Percentiles rank a stretch among this genome's conserved stretches.
These are phyloP conservation scores for Zophobas atratus DNA, from an alignment of 1,140 invertebrate genomes.

Conservation along the genomic window DNA sequence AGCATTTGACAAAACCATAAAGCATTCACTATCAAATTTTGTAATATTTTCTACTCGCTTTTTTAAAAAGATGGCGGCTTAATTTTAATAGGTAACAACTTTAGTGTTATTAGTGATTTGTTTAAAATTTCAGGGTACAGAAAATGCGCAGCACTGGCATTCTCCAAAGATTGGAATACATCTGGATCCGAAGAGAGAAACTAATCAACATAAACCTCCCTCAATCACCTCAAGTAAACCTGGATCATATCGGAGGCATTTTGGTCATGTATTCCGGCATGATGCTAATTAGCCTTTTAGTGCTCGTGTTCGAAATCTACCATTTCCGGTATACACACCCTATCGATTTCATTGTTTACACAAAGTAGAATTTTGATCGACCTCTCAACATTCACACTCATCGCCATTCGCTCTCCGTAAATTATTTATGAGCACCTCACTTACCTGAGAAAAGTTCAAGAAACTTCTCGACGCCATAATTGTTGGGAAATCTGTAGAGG, in stretches of 20 bases:
- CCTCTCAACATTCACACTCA: too few species aligned
- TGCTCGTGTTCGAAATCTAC: constrained; percentile 57
- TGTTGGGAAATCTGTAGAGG: constrained; percentile 90
- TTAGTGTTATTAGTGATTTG: neutral
- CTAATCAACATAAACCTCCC: constrained; percentile 26
- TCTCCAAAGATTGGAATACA: constrained; percentile 58
- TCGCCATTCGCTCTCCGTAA: neutral
- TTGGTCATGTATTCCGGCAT: constrained; percentile 55
- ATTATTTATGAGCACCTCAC: constrained; percentile 54
- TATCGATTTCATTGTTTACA: constrained; percentile 2
- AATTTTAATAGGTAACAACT: neutral
- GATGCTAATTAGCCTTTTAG: constrained; percentile 55
- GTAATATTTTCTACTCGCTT: too few species aligned
- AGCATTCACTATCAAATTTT: too few species aligned
- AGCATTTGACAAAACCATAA: too few species aligned
- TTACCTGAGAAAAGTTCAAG: constrained; percentile 93
- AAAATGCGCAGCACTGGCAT: constrained; percentile 59
- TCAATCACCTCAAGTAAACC: constrained; percentile 57
- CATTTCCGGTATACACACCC: constrained; percentile 12
- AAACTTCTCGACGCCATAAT: constrained; percentile 96
- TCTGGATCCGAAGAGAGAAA: constrained; percentile 56
- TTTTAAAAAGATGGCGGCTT: too few species aligned
- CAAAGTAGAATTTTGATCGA: constrained; percentile 3
- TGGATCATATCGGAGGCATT: constrained; percentile 59
- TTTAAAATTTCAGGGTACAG: constrained; percentile 56